Base-by-base conservation (phyloP, 1,140 invertebrate genomes). In the Homalodisca vitripennis region DNA sequence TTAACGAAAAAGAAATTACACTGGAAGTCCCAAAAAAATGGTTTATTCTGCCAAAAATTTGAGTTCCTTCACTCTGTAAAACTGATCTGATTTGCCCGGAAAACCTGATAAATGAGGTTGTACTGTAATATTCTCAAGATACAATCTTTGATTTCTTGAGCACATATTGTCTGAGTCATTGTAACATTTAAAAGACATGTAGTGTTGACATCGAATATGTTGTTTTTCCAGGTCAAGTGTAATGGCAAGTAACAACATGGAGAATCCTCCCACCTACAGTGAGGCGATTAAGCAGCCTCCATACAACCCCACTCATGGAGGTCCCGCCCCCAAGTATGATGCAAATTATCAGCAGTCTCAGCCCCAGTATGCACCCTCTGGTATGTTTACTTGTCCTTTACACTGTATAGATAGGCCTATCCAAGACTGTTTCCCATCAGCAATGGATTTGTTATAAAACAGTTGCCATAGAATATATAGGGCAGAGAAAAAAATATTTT, bases 221-320 rank as follows among this genome's bases (percentile, higher is more conserved):
- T 41, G 34, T 41, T 41, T 41, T 41, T 41, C 34, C 6, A 17
- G 34, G 17, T 41, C 34, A 41, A 41, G n/a, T 3, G 22, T 20
- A 10, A 60, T 60, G 55, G 55, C 55, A 27, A 66, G 32, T 27
- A 41, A 66, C 41, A 66, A 66, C 32, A 66, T 47, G 63, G 63
- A 66, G 22, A 66, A 66, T 34, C 63, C 63, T 22, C 63, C 63
- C 2, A 32, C 63, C 1, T 66, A 66, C 26, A 66, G 34, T 66
- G 63, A 66, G 26, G 63, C 63, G 1, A 66, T 66, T 22, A 66
- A 66, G 22, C 63, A 66, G 26, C 63, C 63, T 24, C 34, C 31
- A 10, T 27, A 27, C 24, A 46, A 41, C 17, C 31, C 32, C 13
- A 17, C 32, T 17, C n/a, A 66, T 22, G 2, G 12, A 3, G 55